Evolutionary conservation across 1,140 invertebrate genomes (phyloP).

Genomic region (Pectinophora gossypiella): DNA sequence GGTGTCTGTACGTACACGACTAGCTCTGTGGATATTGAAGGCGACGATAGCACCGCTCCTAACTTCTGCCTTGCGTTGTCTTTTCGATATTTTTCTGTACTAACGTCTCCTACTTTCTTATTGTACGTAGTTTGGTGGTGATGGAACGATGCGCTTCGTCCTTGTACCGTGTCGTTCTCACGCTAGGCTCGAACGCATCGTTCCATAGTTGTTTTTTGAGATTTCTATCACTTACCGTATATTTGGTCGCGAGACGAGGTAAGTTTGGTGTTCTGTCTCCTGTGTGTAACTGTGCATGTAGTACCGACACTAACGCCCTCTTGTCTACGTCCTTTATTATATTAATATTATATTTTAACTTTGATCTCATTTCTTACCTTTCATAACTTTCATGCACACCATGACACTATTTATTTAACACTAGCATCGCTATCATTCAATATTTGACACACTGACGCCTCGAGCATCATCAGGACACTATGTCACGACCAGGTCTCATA

Average conservation of each 20-base stretch:
- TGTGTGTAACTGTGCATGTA: constrained; percentile 55
- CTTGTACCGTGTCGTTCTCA: not conserved
- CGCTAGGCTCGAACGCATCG: constrained; percentile 43
- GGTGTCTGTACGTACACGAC: constrained; percentile 47
- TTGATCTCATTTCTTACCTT: constrained; percentile 46
- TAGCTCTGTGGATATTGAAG: constrained; percentile 54
- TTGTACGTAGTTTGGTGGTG: constrained; percentile 49
- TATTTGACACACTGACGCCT: constrained; percentile 19
- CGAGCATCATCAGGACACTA: constrained; percentile 35
- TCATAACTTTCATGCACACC: constrained; percentile 65
- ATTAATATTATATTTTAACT: constrained; percentile 38
- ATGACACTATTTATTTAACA: constrained; percentile 41
- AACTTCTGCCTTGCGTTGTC: constrained; percentile 65
- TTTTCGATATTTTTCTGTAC: constrained; percentile 51
- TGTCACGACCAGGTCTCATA: constrained; percentile 25
- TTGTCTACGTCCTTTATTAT: constrained; percentile 36
- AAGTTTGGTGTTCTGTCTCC: constrained; percentile 62
- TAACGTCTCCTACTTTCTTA: constrained; percentile 7
- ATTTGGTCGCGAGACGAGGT: constrained; percentile 43
- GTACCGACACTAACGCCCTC: constrained; percentile 35
- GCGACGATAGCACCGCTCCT: constrained; percentile 64
- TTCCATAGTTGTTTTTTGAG: constrained; percentile 48
- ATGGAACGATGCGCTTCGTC: constrained; percentile 56
- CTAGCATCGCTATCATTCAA: constrained; percentile 23
- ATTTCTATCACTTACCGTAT: constrained; percentile 34